Evolutionary conservation across 2,797 vertebrate species (phyloP).

Genomic region (Poecile montanus): DNA sequence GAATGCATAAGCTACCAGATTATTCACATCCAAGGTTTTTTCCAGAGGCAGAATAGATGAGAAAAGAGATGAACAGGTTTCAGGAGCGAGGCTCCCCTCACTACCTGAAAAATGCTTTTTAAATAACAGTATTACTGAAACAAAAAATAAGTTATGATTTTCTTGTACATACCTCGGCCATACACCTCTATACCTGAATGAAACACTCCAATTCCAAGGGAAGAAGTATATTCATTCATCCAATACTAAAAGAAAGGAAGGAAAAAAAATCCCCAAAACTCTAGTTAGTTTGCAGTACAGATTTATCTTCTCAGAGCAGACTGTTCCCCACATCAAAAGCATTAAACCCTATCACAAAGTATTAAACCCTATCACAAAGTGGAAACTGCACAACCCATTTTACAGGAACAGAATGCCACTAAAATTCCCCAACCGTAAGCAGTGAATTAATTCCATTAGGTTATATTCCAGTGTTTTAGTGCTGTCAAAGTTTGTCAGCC

Average conservation of each 20-base stretch:
- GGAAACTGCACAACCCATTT: not conserved
- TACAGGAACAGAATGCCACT: not conserved
- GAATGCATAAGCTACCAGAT: not conserved
- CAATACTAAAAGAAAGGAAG: conserved; percentile 85
- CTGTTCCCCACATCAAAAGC: not conserved
- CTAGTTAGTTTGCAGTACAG: not conserved
- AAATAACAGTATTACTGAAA: not conserved
- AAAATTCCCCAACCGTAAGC: not conserved
- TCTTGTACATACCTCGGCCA: conserved; percentile 88
- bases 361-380: not conserved
- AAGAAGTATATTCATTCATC: conserved; percentile 99
- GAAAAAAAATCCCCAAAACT: not conserved
- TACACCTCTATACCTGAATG: conserved; percentile 99
- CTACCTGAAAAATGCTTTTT: not conserved
- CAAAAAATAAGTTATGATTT: not conserved
- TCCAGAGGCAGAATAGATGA: not conserved
- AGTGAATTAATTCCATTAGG: not conserved
- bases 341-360: not conserved
- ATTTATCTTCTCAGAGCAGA: not conserved
- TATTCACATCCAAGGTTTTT: not conserved
- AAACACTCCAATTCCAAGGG: conserved; percentile 97
- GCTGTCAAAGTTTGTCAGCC: not conserved
- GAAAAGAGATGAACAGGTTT: not conserved
- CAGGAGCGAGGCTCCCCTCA: not conserved
- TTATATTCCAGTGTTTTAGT: not conserved